Evolutionary conservation across 2,888 invertebrate genomes (phyloP).

Genomic region (Nowickia ferox): DNA sequence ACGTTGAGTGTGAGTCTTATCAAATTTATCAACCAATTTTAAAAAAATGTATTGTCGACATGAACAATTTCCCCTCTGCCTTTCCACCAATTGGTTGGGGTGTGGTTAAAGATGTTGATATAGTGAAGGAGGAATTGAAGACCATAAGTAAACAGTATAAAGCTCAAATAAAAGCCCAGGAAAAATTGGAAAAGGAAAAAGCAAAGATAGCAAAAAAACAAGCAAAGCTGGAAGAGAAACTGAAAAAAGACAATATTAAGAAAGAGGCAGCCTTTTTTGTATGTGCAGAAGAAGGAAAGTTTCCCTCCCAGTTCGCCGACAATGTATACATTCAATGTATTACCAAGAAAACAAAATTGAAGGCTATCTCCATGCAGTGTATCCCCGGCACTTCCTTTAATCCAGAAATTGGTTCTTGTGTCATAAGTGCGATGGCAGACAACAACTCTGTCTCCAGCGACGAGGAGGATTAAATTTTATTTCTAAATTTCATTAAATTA

Average conservation of each 20-base stretch:
- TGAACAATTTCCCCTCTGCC: conserved; percentile 60
- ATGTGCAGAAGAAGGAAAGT: conserved; percentile 70
- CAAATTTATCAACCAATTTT: conserved; percentile 75
- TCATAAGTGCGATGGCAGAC: background rate
- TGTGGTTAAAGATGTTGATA: conserved; percentile 72
- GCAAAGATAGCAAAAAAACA: conserved; percentile 48
- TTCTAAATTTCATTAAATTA: background rate
- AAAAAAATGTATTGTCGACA: conserved; percentile 70
- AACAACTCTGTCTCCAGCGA: conserved; percentile 4
- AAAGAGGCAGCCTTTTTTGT: conserved; percentile 60
- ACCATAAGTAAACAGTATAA: conserved; percentile 76
- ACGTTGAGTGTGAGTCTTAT: conserved; percentile 76
- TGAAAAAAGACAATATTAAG: conserved; percentile 77
- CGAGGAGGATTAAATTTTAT: conserved; percentile 38
- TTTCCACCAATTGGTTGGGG: conserved; percentile 29
- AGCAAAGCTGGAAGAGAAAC: conserved; percentile 77
- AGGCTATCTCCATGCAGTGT: conserved; percentile 67
- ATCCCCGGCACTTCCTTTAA: conserved; percentile 38
- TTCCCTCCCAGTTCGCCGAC: conserved; percentile 60
- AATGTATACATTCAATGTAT: conserved; percentile 61
- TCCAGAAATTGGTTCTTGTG: conserved; percentile 49
- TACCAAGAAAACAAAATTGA: conserved; percentile 63
- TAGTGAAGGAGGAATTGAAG: conserved; percentile 77
- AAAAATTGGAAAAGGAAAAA: conserved; percentile 76
- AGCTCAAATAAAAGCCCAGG: conserved; percentile 74